Percentiles rank a stretch among this genome's conserved stretches.
Conservation (phyloP, 2,797 vertebrate species). For the Garrulus glandarius region DNA sequence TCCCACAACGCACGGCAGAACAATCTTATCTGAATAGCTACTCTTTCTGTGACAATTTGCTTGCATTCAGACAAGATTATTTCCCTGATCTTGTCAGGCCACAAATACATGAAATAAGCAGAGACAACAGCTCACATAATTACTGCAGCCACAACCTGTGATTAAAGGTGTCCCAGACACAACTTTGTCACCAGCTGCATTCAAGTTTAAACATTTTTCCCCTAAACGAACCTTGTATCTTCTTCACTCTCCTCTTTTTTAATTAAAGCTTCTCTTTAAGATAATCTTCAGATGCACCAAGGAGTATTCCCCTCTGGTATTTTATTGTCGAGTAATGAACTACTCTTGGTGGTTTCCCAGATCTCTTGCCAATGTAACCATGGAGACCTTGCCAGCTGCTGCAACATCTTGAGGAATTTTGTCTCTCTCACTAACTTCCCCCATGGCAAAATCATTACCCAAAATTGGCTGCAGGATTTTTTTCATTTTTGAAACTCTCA, state of each 20-base stretch:
- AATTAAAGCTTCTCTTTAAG: neutral
- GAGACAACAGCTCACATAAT: neutral
- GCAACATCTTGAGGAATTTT: slow-evolving; percentile 8
- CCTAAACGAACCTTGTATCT: neutral
- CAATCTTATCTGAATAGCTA: neutral
- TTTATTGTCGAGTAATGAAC: neutral
- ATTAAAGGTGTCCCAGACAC: neutral
- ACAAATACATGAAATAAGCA: neutral
- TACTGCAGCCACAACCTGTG: neutral
- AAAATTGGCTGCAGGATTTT: neutral
- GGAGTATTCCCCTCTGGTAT: neutral
- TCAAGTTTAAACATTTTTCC: neutral
- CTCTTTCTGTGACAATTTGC: neutral
- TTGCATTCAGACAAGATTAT: neutral
- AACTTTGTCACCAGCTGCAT: neutral
- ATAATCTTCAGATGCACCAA: neutral
- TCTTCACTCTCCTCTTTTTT: neutral
- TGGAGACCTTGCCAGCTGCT: slow-evolving; percentile 21
- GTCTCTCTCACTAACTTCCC: neutral
- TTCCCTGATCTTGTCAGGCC: neutral
- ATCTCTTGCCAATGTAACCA: neutral
- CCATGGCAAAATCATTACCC: neutral
- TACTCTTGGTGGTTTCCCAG: neutral
- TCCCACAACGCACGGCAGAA: fast-evolving
- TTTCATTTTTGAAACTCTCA: neutral